Conservation (phyloP, 2,888 invertebrate genomes). For the Poecilus cupreus region DNA sequence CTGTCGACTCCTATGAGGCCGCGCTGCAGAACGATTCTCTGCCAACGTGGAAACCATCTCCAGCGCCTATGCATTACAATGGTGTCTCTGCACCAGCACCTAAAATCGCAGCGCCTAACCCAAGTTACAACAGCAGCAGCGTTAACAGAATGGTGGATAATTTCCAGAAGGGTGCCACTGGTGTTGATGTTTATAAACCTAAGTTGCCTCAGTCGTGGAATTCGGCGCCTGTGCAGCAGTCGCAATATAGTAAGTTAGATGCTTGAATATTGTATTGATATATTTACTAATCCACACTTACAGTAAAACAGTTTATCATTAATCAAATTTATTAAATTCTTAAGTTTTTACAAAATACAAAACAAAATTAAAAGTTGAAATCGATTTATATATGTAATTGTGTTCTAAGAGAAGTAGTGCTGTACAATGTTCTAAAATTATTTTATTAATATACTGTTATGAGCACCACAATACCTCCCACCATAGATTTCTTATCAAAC, state of each 20-base stretch:
- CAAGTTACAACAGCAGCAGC: conserved; percentile 71
- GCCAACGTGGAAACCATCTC: conserved; percentile 58
- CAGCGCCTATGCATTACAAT: conserved; percentile 54
- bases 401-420: no score
- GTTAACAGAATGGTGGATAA: conserved; percentile 71
- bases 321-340: no score
- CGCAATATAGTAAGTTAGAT: conserved; percentile 70
- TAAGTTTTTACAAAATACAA: no score
- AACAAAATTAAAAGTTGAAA: no score
- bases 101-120: conserved; percentile 68
- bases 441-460: no score
- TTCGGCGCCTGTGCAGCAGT: conserved; percentile 65
- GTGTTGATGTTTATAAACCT: conserved; percentile 73
- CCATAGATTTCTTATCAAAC: no score
- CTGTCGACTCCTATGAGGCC: conserved; percentile 70
- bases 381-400: no score
- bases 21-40: conserved; percentile 64
- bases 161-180: conserved; percentile 69
- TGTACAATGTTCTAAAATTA: no score
- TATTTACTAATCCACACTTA: no score
- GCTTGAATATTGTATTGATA: no score
- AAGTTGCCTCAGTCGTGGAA: conserved; percentile 74
- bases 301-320: no score
- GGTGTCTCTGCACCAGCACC: conserved; percentile 61
- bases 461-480: no score